phyloP scores from a whole-genome alignment of 2,888 invertebrate species.

The Sinopyrophorus schimmeli region DNA sequence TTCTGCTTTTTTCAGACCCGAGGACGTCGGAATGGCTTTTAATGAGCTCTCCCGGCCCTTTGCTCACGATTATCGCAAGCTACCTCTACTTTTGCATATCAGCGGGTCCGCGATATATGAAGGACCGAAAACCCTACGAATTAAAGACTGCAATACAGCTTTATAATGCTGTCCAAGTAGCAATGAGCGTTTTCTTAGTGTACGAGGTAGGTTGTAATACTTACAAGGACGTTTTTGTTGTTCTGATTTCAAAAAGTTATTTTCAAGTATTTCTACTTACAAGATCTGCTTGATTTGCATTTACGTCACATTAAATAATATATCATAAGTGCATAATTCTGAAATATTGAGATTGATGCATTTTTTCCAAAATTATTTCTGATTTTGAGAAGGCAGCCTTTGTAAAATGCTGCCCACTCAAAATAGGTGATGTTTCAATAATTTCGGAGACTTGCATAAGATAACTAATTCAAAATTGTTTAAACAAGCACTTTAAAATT shows the following conservation, averaged over 20 bases:
- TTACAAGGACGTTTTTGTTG: slow-evolving; percentile 33
- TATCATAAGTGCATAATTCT: too few species aligned
- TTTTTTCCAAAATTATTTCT: too few species aligned
- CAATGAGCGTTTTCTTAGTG: slow-evolving; percentile 79
- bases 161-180: slow-evolving; percentile 85
- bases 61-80: slow-evolving; percentile 65
- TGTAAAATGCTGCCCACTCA: too few species aligned
- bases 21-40: slow-evolving; percentile 75
- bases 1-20: slow-evolving; percentile 64
- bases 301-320: slow-evolving; percentile 3
- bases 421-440: too few species aligned
- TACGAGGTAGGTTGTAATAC: too few species aligned
- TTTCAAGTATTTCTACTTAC: not conserved
- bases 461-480: too few species aligned
- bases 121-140: slow-evolving; percentile 79
- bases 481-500: too few species aligned
- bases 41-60: slow-evolving; percentile 70
- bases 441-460: too few species aligned
- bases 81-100: slow-evolving; percentile 74
- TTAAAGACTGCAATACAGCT: slow-evolving; percentile 75
- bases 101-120: slow-evolving; percentile 86
- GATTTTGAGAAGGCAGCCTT: too few species aligned
- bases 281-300: not conserved
- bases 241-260: not conserved
- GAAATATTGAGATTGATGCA: too few species aligned